Conservation (phyloP, 2,113 vertebrate species). For the Catagonus wagneri region DNA sequence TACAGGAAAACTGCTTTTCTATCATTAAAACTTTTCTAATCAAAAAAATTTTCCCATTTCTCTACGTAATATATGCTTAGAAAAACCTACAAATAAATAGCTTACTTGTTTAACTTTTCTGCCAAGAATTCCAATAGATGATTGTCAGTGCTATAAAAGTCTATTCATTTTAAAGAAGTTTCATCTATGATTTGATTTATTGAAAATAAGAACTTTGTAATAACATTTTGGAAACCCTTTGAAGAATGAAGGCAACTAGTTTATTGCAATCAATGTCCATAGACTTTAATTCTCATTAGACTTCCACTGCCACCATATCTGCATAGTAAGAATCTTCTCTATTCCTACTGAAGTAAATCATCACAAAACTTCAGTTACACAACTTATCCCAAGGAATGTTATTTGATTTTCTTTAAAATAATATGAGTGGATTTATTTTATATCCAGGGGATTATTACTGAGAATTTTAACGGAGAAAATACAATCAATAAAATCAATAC, state of each 20-base stretch:
- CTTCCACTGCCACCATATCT: conserved; percentile 69
- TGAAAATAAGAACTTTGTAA: conserved; percentile 74
- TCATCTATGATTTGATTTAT: conserved; percentile 78
- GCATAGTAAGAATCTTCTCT: conserved; percentile 74
- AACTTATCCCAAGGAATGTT: conserved; percentile 63
- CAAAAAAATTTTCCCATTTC: conserved; percentile 60
- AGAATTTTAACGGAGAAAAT: conserved; percentile 46
- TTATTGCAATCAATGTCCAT: conserved; percentile 72
- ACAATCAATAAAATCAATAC: conserved; percentile 20
- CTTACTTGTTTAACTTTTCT: conserved; percentile 55
- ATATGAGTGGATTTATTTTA: conserved; percentile 29
- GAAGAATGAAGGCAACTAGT: conserved; percentile 75
- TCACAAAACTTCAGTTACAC: conserved; percentile 67
- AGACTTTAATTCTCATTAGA: conserved; percentile 76
- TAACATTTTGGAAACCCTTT: conserved; percentile 62
- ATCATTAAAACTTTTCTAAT: conserved; percentile 69
- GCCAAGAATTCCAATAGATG: conserved; percentile 63
- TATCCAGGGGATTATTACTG: neutral
- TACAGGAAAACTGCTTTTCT: conserved; percentile 28
- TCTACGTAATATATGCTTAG: conserved; percentile 45
- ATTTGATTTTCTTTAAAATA: conserved; percentile 45
- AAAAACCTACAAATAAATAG: conserved; percentile 57
- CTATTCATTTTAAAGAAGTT: conserved; percentile 73
- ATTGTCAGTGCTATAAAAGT: conserved; percentile 46
- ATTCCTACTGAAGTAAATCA: conserved; percentile 69